Conservation (phyloP, 2,113 vertebrate genomes). For the Anhinga anhinga region DNA sequence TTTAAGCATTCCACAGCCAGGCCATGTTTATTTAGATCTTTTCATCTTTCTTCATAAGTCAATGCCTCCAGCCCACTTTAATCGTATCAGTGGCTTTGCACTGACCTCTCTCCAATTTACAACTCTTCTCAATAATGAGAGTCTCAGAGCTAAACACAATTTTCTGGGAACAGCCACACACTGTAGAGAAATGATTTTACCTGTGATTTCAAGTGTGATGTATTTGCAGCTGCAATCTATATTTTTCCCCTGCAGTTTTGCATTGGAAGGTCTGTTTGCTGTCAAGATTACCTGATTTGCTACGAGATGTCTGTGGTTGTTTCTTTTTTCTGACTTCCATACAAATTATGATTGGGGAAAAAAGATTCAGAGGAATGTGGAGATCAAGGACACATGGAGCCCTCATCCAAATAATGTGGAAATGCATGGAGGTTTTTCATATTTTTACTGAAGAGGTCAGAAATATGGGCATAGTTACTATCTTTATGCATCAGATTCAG, state of each 20-base stretch:
- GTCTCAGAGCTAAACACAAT: conserved; percentile 36
- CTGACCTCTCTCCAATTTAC: conserved; percentile 49
- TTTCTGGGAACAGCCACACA: conserved; percentile 10
- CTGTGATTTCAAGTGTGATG: conserved; percentile 22
- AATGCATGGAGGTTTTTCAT: not conserved
- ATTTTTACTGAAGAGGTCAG: not conserved
- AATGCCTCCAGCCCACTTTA: conserved; percentile 50
- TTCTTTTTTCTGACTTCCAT: not conserved
- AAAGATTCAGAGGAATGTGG: not conserved
- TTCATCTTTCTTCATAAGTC: conserved; percentile 40
- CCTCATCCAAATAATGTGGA: not conserved
- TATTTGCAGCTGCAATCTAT: conserved; percentile 6
- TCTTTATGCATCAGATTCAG: not conserved
- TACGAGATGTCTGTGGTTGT: not conserved
- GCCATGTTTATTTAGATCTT: conserved; percentile 44
- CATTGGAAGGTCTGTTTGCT: not conserved
- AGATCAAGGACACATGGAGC: not conserved
- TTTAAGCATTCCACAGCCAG: conserved; percentile 7
- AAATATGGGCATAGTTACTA: not conserved
- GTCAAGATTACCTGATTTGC: not conserved
- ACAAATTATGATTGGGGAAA: not conserved
- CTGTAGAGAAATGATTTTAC: not conserved
- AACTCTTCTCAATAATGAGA: conserved; percentile 45
- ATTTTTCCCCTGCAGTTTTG: not conserved
- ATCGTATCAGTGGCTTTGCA: conserved; percentile 41